Percentiles rank a stretch among this genome's conserved stretches.
phyloP scores from a whole-genome alignment of 2,113 vertebrate species.

The Chaetodon auriga region DNA sequence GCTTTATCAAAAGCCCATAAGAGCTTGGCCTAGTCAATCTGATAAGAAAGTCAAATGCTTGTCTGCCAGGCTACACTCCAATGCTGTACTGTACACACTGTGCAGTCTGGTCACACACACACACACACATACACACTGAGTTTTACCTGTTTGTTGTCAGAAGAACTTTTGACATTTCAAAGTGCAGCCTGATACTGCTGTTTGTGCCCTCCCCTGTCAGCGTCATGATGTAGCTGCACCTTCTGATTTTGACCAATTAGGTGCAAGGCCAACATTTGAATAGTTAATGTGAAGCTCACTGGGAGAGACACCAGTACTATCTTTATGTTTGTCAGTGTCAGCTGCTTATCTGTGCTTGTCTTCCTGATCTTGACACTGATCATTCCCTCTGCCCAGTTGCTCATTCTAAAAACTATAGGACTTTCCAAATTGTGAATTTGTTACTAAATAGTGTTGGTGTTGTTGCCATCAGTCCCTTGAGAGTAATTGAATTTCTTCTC shows the following conservation, averaged over 20 bases:
- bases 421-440: not conserved
- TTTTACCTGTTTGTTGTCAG: conserved; percentile 14
- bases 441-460: not conserved
- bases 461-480: not conserved
- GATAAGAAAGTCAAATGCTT: conserved; percentile 29
- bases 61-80: not conserved
- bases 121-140: conserved; percentile 31
- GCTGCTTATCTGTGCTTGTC: conserved; percentile 20
- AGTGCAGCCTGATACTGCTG: conserved; percentile 61
- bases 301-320: not conserved
- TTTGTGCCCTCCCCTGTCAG: not conserved
- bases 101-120: conserved; percentile 11
- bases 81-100: conserved; percentile 24
- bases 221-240: conserved; percentile 19
- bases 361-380: conserved; percentile 1
- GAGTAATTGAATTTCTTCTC: not conserved
- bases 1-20: not conserved
- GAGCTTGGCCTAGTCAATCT: not conserved
- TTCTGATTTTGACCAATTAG: conserved; percentile 42
- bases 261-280: conserved; percentile 14
- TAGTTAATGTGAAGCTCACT: not conserved
- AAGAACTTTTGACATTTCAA: conserved; percentile 65
- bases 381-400: not conserved
- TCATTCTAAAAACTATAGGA: conserved; percentile 1
- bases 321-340: conserved; percentile 4